phyloP scores from a whole-genome alignment of 2,888 invertebrate species.

The Eupithecia exiguata region DNA sequence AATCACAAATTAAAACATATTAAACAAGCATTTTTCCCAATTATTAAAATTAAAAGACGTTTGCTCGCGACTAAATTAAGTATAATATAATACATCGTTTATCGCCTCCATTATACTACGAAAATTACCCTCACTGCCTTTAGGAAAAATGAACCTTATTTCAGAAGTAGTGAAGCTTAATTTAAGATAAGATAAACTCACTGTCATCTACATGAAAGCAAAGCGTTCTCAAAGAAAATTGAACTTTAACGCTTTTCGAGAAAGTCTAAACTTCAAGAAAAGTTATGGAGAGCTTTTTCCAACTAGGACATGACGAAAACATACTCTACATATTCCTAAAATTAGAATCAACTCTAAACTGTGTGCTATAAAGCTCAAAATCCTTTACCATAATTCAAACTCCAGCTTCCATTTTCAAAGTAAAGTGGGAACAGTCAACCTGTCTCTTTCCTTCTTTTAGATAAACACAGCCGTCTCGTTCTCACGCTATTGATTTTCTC shows the following conservation, averaged over 20 bases:
- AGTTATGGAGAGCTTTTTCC: conserved; percentile 13
- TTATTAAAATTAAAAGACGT: neutral
- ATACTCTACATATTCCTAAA: conserved; percentile 19
- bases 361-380: conserved; percentile 4
- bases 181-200: neutral
- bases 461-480: conserved; percentile 40
- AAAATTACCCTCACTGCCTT: neutral
- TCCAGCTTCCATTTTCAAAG: conserved; percentile 36
- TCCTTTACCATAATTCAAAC: conserved; percentile 17
- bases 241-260: neutral
- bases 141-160: neutral
- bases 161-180: neutral
- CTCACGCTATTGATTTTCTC: conserved; percentile 47
- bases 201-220: neutral
- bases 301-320: conserved; percentile 8
- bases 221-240: conserved; percentile 15
- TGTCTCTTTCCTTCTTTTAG: conserved; percentile 31
- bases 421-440: conserved; percentile 15
- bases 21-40: neutral
- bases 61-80: conserved; percentile 6
- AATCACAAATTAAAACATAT: neutral
- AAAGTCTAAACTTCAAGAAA: conserved; percentile 18
- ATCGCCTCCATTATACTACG: neutral
- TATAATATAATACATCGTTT: conserved; percentile 1
- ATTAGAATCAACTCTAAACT: conserved; percentile 13